Evolutionary conservation across 2,888 invertebrate species (phyloP), one percentile per base, ranked within the genome.

Genomic region (Sclerodermus sp.): DNA sequence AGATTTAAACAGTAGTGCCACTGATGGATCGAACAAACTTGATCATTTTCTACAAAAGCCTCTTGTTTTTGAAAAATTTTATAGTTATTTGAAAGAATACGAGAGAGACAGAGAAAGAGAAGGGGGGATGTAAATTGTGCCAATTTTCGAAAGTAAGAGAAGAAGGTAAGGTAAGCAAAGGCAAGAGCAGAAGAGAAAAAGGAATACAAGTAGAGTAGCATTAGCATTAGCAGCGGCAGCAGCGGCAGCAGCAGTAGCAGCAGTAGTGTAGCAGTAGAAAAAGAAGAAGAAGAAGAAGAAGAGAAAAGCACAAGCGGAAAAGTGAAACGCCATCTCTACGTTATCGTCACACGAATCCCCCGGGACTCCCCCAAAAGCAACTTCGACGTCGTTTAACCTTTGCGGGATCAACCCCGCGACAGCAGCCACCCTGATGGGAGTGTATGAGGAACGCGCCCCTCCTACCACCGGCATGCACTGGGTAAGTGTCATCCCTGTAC

Each of bases 391-490:
- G 70, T 69, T 67, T 72, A 71, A 69, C 68, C 69, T 73, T 65
- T 57, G 74, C 74, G 76, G 76, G 76, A 75, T 71, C 64, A 66
- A 74, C 72, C 76, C 76, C 74, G 76, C 73, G 67, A 74, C 68
- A 74, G 74, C 75, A 75, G 74, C 77, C 77, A 78, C 75, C 74
- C 90, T 89, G 89, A 91, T 91, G 91, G 91, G 91, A 89, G 90
- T 91, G 84, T 91, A 89, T 87, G 90, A 90, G 86, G 90, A 90
- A 83, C 84, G 84, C 82, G 82, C 81, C 79, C 82, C 82, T 80
- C 84, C 86, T 83, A 87, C 87, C 86, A 88, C 88, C 88, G 91
- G 86, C 84, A 87, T 91, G 91, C 91, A 91, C 87, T 91, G 91
- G 91, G 91, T 91, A 82, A 86, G 88, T 79, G 62, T 71, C 62